Percentiles rank a stretch among this genome's conserved stretches.
Conservation (phyloP, 2,797 vertebrate genomes). For the Centroberyx gerrardi region DNA sequence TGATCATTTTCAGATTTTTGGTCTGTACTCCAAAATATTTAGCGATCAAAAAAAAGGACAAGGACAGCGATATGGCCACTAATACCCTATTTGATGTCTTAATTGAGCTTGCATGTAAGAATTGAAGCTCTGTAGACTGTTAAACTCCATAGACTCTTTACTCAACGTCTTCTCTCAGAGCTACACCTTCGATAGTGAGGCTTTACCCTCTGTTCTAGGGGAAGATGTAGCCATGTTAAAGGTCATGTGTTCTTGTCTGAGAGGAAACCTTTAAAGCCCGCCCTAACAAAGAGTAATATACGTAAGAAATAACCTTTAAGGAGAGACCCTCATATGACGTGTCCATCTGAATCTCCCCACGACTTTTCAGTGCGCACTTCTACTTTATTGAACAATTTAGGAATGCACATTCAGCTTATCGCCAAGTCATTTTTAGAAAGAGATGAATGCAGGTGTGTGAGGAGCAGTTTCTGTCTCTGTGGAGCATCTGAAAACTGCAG, state of each 20-base stretch:
- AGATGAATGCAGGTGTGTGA: constrained; percentile 5
- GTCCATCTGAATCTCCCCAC: not conserved
- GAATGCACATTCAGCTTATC: not conserved
- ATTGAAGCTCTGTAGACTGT: constrained; percentile 73
- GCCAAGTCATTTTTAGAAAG: not conserved
- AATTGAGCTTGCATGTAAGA: constrained; percentile 64
- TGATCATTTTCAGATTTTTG: constrained; percentile 33
- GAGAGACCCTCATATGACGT: not conserved
- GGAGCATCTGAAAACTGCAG: constrained; percentile 27
- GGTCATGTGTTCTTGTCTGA: constrained; percentile 44
- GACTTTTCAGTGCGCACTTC: not conserved
- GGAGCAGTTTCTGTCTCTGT: not conserved
- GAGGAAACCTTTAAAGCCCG: constrained; percentile 3
- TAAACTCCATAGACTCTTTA: constrained; percentile 61
- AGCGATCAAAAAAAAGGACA: constrained; percentile 52
- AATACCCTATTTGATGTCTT: constrained; percentile 69
- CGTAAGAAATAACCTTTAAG: not conserved
- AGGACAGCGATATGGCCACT: constrained; percentile 57
- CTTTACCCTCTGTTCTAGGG: not conserved
- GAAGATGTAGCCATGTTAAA: constrained; percentile 52
- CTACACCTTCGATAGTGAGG: not conserved
- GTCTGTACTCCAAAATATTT: constrained; percentile 13
- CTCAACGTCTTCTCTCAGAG: constrained; percentile 51
- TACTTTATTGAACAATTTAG: not conserved
- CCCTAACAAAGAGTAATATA: not conserved